A percentile compares a stretch with the other conserved stretches of the same genome.
These are phyloP conservation scores for Abramis brama DNA, from an alignment of 2,113 vertebrate species.

Conservation along the genomic window DNA sequence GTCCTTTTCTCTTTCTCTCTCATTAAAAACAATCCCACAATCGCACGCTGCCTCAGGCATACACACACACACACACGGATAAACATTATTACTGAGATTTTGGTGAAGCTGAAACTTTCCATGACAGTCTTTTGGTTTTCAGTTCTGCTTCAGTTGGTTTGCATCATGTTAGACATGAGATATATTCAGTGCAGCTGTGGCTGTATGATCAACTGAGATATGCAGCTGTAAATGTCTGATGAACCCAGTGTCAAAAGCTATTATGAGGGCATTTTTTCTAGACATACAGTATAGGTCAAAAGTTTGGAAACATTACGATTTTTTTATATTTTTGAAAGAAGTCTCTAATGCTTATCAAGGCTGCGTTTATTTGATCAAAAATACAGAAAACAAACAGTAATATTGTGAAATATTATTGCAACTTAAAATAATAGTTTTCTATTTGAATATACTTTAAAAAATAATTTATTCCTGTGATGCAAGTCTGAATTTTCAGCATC, in stretches of 20 bases:
- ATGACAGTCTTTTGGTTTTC: not conserved
- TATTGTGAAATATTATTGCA: no score
- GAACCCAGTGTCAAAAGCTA: not conserved
- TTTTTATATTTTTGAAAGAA: no score
- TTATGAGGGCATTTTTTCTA: not conserved
- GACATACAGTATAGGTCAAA: not conserved
- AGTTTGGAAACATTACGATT: no score
- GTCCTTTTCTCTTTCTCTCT: not conserved
- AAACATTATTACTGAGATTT: conserved; percentile 5
- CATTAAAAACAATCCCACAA: no score
- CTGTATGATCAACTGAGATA: not conserved
- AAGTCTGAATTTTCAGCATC: no score
- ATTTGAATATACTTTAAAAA: no score
- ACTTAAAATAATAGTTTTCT: no score
- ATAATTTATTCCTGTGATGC: no score
- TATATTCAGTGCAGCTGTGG: not conserved
- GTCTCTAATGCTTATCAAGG: no score
- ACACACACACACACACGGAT: conserved; percentile 1
- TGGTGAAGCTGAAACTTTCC: not conserved
- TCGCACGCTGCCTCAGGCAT: no score
- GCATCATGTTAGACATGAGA: not conserved
- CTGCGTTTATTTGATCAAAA: no score
- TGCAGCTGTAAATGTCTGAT: not conserved
- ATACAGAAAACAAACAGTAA: no score
- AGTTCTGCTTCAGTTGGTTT: conserved; percentile 2